Evolutionary conservation across 2,797 vertebrate genomes (phyloP).

Genomic region (Leucoraja ocellata): DNA sequence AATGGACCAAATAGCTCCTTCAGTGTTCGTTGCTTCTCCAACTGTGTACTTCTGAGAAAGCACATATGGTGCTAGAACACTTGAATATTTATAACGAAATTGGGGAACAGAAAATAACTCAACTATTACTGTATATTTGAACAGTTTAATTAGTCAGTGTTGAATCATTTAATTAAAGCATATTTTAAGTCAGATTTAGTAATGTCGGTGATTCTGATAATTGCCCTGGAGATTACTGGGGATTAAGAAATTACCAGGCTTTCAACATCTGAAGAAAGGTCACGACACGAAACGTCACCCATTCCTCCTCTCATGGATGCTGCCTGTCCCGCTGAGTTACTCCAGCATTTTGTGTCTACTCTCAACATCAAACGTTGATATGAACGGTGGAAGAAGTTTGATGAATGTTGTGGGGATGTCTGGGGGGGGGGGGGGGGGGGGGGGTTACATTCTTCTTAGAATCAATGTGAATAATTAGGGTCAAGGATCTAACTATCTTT

Average conservation of each 20-base stretch:
- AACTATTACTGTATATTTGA: not conserved
- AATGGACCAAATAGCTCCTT: not conserved
- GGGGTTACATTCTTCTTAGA: not conserved
- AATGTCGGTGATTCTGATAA: not conserved
- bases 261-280: not conserved
- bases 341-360: too few species aligned
- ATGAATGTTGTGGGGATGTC: too few species aligned
- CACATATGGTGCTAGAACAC: not conserved
- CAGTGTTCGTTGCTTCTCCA: not conserved
- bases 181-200: not conserved
- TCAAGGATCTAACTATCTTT: not conserved
- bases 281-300: too few species aligned
- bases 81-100: not conserved
- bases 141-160: constrained; percentile 12
- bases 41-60: not conserved
- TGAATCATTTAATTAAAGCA: constrained; percentile 5
- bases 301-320: too few species aligned
- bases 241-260: not conserved
- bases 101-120: not conserved
- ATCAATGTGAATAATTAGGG: not conserved
- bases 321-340: too few species aligned
- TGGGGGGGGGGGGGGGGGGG: too few species aligned
- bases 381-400: not conserved
- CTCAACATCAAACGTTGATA: not conserved
- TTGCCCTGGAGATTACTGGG: not conserved